Conservation (phyloP, 2,113 vertebrate species). For the Aramus guarauna region DNA sequence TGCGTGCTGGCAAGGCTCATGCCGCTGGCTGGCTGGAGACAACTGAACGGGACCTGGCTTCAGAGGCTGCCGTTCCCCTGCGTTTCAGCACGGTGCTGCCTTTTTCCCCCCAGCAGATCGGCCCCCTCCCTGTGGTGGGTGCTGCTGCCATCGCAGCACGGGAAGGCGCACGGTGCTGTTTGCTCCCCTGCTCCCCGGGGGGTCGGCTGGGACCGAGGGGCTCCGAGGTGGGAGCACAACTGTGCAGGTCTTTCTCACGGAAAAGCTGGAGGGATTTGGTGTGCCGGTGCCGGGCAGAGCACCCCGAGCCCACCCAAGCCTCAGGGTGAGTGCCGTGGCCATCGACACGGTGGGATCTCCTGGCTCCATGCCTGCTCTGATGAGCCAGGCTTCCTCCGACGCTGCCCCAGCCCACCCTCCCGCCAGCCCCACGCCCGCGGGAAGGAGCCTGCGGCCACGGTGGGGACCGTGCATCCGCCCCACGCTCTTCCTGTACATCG, state of each 20-base stretch:
- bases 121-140: background rate
- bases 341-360: background rate
- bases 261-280: background rate
- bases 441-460: background rate
- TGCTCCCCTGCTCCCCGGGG: background rate
- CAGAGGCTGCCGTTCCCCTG: background rate
- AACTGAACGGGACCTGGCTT: background rate
- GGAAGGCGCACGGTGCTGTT: background rate
- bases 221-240: background rate
- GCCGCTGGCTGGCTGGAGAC: too few relatives aligned
- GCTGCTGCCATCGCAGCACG: background rate
- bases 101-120: background rate
- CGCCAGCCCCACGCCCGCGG: background rate
- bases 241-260: background rate
- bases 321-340: background rate
- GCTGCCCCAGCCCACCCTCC: background rate
- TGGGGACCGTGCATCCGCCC: background rate
- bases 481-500: background rate
- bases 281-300: background rate
- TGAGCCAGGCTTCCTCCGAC: background rate
- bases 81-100: background rate
- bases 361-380: rapidly evolving
- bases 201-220: background rate
- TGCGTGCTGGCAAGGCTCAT: background rate
- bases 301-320: background rate